phyloP scores from a whole-genome alignment of 1,140 invertebrate species.

The Cherax quadricarinatus region DNA sequence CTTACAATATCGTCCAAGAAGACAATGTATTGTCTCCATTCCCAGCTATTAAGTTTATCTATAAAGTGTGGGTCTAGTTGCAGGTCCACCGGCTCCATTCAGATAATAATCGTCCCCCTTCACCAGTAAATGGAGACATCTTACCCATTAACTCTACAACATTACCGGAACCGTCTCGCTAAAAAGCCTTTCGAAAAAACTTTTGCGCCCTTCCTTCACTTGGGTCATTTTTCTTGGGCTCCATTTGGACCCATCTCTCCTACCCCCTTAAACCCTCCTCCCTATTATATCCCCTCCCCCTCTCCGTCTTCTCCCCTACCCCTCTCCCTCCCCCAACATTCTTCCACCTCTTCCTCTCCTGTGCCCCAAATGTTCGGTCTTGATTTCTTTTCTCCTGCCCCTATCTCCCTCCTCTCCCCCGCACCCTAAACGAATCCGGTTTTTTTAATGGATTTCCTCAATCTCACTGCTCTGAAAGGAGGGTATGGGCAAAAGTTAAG shows the following conservation, averaged over 20 bases:
- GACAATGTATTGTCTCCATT: not conserved
- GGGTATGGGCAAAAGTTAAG: not conserved
- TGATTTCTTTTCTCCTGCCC: too few species aligned
- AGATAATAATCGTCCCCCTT: conserved; percentile 33
- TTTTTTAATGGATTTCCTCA: conserved; percentile 25
- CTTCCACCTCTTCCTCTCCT: conserved; percentile 11
- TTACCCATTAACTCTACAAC: conserved; percentile 50
- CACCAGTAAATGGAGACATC: conserved; percentile 56
- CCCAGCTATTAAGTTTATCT: conserved; percentile 36
- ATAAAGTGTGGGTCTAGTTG: conserved; percentile 32
- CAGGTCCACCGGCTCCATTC: conserved; percentile 38
- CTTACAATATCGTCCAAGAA: too few species aligned
- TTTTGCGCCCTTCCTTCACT: conserved; percentile 61
- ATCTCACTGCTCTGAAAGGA: not conserved
- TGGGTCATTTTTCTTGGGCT: conserved; percentile 53
- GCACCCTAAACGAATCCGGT: too few species aligned
- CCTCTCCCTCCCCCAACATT: too few species aligned
- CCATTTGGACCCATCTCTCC: conserved; percentile 15
- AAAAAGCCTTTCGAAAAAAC: conserved; percentile 60
- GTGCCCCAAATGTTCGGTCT: not conserved
- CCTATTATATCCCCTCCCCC: too few species aligned
- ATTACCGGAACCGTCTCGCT: conserved; percentile 55
- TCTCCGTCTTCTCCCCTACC: too few species aligned
- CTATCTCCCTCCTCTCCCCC: too few species aligned
- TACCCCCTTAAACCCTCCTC: too few species aligned